Conservation (phyloP, 2,113 vertebrate genomes). For the Noturus placidus region DNA sequence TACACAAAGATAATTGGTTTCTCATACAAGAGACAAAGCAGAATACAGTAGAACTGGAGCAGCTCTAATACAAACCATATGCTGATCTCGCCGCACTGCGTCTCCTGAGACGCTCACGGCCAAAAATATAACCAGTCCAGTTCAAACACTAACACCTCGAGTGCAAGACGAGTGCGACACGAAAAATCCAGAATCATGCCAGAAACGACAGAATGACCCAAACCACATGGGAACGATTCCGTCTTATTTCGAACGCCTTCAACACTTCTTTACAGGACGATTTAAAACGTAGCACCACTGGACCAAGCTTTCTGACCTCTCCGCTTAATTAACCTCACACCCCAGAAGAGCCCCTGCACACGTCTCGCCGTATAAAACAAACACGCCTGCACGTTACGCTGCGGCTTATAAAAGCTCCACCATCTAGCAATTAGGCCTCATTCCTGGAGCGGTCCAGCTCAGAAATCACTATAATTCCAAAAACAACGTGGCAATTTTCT, state of each 20-base stretch:
- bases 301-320: slow-evolving; percentile 41
- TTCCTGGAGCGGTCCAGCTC: slow-evolving; percentile 65
- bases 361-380: slow-evolving; percentile 53
- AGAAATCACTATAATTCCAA: slow-evolving; percentile 76
- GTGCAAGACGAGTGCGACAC: not conserved
- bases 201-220: not conserved
- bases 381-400: slow-evolving; percentile 54
- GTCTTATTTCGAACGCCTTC: not conserved
- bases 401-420: slow-evolving; percentile 63
- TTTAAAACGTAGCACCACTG: not conserved
- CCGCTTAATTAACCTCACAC: slow-evolving; percentile 60
- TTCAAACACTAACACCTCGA: not conserved
- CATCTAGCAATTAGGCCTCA: slow-evolving; percentile 68
- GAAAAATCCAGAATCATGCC: not conserved
- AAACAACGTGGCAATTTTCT: slow-evolving; percentile 72
- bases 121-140: slow-evolving; percentile 14
- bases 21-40: slow-evolving; percentile 30
- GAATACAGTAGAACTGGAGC: not conserved
- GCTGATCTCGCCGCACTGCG: slow-evolving; percentile 13
- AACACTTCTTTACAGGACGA: not conserved
- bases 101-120: not conserved
- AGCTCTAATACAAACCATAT: not conserved
- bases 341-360: slow-evolving; percentile 44
- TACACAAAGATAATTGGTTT: slow-evolving; percentile 38
- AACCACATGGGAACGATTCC: not conserved